Evolutionary conservation across 2,797 vertebrate genomes (phyloP).

Genomic region (Schizopygopsis malacanthus): DNA sequence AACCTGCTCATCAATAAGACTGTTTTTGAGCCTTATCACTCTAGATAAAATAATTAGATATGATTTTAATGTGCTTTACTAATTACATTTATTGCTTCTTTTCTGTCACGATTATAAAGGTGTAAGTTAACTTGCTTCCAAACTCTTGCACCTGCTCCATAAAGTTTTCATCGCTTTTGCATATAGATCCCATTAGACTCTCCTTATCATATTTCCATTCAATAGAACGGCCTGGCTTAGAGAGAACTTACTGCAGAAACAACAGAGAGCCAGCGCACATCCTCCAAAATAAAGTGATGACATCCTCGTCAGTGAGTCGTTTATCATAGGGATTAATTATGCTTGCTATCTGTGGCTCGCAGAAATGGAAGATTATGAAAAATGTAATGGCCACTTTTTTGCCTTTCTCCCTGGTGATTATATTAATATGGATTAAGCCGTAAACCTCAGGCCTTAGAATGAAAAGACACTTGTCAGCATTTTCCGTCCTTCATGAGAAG

Average conservation of each 20-base stretch:
- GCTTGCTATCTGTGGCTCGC: constrained; percentile 79
- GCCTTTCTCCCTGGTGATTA: constrained; percentile 70
- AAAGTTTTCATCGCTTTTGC: neutral
- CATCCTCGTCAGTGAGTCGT: constrained; percentile 68
- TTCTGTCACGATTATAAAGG: neutral
- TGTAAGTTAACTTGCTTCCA: neutral
- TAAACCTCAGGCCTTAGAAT: constrained; percentile 72
- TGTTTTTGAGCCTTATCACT: neutral
- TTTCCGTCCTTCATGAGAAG: constrained; percentile 52
- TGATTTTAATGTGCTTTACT: constrained; percentile 4
- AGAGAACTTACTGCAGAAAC: constrained; percentile 40
- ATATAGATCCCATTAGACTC: constrained; percentile 4
- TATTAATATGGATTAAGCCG: constrained; percentile 78
- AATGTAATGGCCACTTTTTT: constrained; percentile 75
- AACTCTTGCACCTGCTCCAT: neutral
- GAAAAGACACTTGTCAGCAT: constrained; percentile 69
- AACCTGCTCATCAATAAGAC: constrained; percentile 8
- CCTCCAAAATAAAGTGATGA: constrained; percentile 52
- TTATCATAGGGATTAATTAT: constrained; percentile 83
- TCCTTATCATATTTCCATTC: neutral
- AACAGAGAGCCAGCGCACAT: constrained; percentile 48
- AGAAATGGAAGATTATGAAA: constrained; percentile 79
- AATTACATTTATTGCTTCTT: neutral
- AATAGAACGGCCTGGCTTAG: neutral
- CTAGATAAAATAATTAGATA: neutral